phyloP scores from a whole-genome alignment of 2,113 vertebrate species.

The Sisor rabdophorus region DNA sequence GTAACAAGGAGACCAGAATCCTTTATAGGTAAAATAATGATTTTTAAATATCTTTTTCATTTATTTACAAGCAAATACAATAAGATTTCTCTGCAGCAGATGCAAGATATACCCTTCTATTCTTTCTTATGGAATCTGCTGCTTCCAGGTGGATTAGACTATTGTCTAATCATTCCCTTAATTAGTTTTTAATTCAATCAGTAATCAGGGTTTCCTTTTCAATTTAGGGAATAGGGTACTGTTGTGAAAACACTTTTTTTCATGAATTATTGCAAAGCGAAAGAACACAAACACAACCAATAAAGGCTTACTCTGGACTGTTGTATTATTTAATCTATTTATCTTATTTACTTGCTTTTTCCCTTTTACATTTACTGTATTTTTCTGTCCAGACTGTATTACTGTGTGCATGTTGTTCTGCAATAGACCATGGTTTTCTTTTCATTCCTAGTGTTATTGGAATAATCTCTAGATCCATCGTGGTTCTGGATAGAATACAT shows the following conservation, averaged over 20 bases:
- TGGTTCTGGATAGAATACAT: not conserved
- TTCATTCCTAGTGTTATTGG: not conserved
- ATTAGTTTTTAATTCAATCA: not conserved
- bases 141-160: too few species aligned
- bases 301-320: too few species aligned
- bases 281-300: too few species aligned
- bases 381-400: too few species aligned
- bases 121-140: too few species aligned
- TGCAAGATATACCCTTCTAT: not conserved
- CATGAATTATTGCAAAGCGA: too few species aligned
- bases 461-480: not conserved
- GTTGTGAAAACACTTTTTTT: not conserved
- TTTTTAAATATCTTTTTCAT: conserved; percentile 20
- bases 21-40: not conserved
- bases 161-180: too few species aligned
- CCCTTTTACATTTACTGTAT: too few species aligned
- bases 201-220: not conserved
- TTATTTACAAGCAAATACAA: not conserved
- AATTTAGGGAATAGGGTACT: not conserved
- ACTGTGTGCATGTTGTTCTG: not conserved
- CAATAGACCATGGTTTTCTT: not conserved
- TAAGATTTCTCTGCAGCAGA: not conserved
- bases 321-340: too few species aligned
- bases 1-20: not conserved
- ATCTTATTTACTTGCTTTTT: too few species aligned